Evolutionary conservation across 2,888 invertebrate species (phyloP).

Genomic region (Acrobasis repandana): DNA sequence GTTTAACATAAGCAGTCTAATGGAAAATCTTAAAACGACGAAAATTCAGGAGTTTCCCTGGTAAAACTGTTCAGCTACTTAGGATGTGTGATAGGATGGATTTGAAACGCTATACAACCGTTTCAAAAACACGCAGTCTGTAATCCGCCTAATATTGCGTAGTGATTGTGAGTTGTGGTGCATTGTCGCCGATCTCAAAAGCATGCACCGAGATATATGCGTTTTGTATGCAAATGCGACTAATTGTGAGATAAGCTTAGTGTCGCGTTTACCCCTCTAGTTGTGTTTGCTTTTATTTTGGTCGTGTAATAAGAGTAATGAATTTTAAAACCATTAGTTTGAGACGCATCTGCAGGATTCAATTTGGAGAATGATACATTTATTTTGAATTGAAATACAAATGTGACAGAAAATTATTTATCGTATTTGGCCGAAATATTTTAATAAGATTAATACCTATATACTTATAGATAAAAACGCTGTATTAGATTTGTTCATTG

Average conservation of each 20-base stretch:
- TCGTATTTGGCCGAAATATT: not conserved
- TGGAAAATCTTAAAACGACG: no score
- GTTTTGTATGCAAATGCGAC: conserved; percentile 71
- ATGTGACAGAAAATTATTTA: not conserved
- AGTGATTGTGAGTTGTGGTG: conserved; percentile 18
- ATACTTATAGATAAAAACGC: no score
- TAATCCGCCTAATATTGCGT: conserved; percentile 9
- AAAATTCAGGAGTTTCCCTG: no score
- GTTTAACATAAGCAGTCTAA: no score
- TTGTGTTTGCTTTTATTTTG: conserved; percentile 9
- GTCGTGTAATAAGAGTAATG: conserved; percentile 13
- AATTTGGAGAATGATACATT: conserved; percentile 10
- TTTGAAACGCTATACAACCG: not conserved
- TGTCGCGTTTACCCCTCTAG: conserved; percentile 12
- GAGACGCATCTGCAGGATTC: conserved; percentile 12
- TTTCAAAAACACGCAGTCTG: not conserved
- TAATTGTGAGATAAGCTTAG: conserved; percentile 71
- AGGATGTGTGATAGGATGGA: not conserved
- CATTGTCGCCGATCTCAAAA: conserved; percentile 44
- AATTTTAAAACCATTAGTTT: conserved; percentile 16
- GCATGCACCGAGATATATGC: conserved; percentile 69
- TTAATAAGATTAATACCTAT: no score
- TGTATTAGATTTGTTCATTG: no score
- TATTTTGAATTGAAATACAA: not conserved
- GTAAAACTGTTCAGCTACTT: no score